Conservation (phyloP, 2,113 vertebrate species). For the Mirza zaza region DNA sequence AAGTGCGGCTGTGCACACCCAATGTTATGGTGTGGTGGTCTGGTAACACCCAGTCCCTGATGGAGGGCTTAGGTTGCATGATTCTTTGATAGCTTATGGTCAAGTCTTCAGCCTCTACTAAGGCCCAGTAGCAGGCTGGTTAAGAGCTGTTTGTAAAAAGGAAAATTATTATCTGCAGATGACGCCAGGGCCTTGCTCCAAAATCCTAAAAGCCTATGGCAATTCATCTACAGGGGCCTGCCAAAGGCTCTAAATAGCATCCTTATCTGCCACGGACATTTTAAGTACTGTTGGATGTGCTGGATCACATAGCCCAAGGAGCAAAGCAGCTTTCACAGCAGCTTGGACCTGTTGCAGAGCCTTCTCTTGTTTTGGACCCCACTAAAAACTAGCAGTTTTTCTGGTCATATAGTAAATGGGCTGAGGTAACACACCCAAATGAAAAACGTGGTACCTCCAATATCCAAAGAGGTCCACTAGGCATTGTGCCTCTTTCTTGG, state of each 20-base stretch:
- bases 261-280: not conserved
- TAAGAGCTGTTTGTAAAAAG: not conserved
- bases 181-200: not conserved
- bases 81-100: not conserved
- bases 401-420: not conserved
- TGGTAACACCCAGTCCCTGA: not conserved
- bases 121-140: not conserved
- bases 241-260: not conserved
- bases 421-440: not conserved
- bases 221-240: not conserved
- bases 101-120: not conserved
- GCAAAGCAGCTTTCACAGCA: not conserved
- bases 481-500: not conserved
- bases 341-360: not conserved
- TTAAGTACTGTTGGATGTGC: not conserved
- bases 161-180: not conserved
- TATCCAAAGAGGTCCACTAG: not conserved
- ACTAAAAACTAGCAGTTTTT: not conserved
- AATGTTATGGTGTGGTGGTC: not conserved
- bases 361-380: not conserved
- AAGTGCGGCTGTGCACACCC: not conserved
- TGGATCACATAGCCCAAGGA: not conserved
- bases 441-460: not conserved
- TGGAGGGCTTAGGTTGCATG: not conserved
- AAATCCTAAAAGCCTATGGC: not conserved